Base-by-base conservation (phyloP, 2,888 invertebrate genomes). In the Tholera decimalis region DNA sequence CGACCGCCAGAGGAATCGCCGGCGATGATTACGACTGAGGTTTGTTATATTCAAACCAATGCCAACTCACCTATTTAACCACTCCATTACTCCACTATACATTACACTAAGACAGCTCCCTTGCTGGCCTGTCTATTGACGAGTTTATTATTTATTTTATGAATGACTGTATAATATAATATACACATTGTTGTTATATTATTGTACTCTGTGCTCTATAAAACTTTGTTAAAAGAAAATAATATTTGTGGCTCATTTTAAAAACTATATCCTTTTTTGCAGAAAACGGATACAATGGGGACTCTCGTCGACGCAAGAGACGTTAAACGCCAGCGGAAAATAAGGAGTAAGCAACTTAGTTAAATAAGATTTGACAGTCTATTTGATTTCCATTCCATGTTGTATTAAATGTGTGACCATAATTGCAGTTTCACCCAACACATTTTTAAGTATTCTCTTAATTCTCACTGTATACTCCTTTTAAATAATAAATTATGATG, bases 1-100 rank as follows among this genome's bases (percentile, higher is more conserved):
- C 81, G 93, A 94, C 95, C 95, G 95, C 93, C 95, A 94, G 94
- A 93, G 94, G 88, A 92, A 93, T 89, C 94, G 92, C 89, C 95
- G 93, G 83, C 93, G 94, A 89, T 95, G 94, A 94, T 92, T 88
- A 85, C 81, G 77, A 87, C 85, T 82, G 95, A 95, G 95, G 95
- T 95, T 94, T 95, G 95, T 95, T 93, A 90, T 84, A 90, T 92
- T 93, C 90, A 91, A 93, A 92, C 94, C 93, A 92, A 93, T 92
- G 92, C 90, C 87, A 90, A 89, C 90, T 92, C 92, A 91, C 91
- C 88, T 81, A 74, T 87, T 85, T 91, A 89, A 89, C 88, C 76
- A 71, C 78, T 79, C 80, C 75, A 82, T 64, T 73, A 67, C 78
- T 79, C 79, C 76, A 82, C 69, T 74, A 62, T 79, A 70, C 70